Percentiles rank a stretch among this genome's conserved stretches.
Conservation (phyloP, 1,140 invertebrate genomes). For the Pachypsylla venusta region DNA sequence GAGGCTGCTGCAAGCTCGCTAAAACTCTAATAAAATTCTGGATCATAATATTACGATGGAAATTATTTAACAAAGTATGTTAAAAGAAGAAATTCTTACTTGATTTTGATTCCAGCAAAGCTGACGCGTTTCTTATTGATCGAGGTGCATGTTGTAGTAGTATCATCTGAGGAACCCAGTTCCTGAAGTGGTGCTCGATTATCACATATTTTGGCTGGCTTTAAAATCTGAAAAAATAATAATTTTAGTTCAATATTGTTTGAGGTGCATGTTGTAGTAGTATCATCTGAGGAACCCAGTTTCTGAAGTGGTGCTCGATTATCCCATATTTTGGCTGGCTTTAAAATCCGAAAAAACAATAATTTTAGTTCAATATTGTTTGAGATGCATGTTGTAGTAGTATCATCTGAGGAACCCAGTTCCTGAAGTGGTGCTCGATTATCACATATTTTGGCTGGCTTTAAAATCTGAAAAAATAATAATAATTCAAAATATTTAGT, state of each 20-base stretch:
- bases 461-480: slow-evolving; percentile 3
- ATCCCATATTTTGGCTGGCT: background rate
- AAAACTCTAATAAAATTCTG: no score
- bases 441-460: background rate
- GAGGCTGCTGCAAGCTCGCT: no score
- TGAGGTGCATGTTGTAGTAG: background rate
- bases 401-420: background rate
- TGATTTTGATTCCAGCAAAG: background rate
- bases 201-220: background rate
- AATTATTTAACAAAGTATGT: no score
- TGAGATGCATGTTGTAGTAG: background rate
- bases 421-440: slow-evolving; percentile 2
- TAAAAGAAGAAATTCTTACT: no score
- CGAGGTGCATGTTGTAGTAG: background rate
- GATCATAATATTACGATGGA: no score
- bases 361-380: background rate
- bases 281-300: background rate
- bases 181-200: slow-evolving; percentile 2
- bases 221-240: slow-evolving; percentile 1
- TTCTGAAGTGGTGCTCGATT: background rate
- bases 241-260: background rate
- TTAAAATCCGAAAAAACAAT: background rate
- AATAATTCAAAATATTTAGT: no score
- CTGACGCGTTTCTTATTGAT: slow-evolving; percentile 6
- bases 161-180: background rate